These are phyloP conservation scores for Euschistus heros DNA, from an alignment of 1,140 invertebrate genomes.

Conservation along the genomic window DNA sequence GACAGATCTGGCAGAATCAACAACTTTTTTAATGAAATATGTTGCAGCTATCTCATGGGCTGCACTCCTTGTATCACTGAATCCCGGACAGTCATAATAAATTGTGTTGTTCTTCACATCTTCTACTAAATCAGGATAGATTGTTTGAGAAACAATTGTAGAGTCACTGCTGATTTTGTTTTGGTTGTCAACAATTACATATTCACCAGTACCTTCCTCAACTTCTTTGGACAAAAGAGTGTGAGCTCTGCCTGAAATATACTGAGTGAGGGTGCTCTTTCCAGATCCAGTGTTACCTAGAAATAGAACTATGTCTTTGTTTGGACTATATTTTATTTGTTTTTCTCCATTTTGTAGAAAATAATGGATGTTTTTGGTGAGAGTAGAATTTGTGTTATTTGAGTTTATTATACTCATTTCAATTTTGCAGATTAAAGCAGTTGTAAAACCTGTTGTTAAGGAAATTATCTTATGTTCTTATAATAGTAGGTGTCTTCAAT, in stretches of 20 bases:
- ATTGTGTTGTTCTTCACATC: conserved; percentile 2
- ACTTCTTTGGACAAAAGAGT: conserved; percentile 1
- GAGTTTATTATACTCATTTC: too few species aligned
- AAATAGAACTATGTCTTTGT: conserved; percentile 23
- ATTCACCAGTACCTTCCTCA: conserved; percentile 8
- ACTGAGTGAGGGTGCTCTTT: conserved; percentile 28
- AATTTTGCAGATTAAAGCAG: too few species aligned
- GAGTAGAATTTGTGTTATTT: too few species aligned
- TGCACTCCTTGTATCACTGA: conserved; percentile 27
- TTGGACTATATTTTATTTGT: neutral
- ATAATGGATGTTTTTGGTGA: neutral
- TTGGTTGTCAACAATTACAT: conserved; percentile 10
- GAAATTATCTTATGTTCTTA: too few species aligned
- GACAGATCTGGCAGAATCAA: conserved; percentile 19
- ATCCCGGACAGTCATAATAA: conserved; percentile 30
- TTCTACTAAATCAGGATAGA: conserved; percentile 8
- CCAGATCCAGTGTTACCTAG: conserved; percentile 29
- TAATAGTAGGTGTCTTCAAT: too few species aligned
- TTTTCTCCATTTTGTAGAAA: conserved; percentile 1
- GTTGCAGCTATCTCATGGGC: conserved; percentile 26
- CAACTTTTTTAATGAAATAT: conserved; percentile 28
- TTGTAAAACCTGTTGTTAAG: too few species aligned
- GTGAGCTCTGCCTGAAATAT: conserved; percentile 23
- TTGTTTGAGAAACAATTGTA: conserved; percentile 25
- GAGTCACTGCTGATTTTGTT: conserved; percentile 17